Evolutionary conservation across 2,797 vertebrate species (phyloP).

Genomic region (Anas acuta): DNA sequence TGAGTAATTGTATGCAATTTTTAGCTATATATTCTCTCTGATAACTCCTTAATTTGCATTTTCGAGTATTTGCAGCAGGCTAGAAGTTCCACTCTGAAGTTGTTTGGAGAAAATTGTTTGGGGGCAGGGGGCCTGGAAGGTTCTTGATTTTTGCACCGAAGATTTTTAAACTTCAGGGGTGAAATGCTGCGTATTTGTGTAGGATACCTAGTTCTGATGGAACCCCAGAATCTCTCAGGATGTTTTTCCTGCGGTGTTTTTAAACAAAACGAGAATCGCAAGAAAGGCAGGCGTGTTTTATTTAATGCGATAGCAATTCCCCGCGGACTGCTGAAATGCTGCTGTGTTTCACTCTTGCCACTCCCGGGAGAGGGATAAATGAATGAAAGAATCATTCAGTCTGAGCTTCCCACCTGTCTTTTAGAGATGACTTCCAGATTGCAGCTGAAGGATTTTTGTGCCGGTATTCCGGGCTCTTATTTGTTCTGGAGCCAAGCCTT

Average conservation of each 20-base stretch:
- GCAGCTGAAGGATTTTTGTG: background rate
- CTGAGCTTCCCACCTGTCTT: constrained; percentile 20
- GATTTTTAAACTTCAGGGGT: background rate
- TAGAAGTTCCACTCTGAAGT: background rate
- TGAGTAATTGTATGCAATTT: background rate
- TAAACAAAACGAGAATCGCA: background rate
- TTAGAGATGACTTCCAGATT: background rate
- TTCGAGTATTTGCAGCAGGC: background rate
- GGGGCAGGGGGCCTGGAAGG: background rate
- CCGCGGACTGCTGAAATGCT: background rate
- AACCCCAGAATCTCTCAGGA: background rate
- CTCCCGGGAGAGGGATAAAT: background rate
- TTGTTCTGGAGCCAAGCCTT: background rate
- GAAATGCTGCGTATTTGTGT: fast-evolving
- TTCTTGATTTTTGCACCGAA: too few species aligned
- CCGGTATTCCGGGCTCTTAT: background rate
- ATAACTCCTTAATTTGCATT: background rate
- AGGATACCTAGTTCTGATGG: background rate
- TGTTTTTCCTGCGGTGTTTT: background rate
- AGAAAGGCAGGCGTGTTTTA: background rate
- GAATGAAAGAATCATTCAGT: background rate
- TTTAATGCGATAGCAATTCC: background rate
- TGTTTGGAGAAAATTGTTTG: background rate
- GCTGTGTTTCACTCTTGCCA: background rate
- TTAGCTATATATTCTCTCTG: background rate